A percentile compares a stretch with the other conserved stretches of the same genome.
Conservation (phyloP, 2,888 invertebrate genomes). For the Spodoptera exigua region DNA sequence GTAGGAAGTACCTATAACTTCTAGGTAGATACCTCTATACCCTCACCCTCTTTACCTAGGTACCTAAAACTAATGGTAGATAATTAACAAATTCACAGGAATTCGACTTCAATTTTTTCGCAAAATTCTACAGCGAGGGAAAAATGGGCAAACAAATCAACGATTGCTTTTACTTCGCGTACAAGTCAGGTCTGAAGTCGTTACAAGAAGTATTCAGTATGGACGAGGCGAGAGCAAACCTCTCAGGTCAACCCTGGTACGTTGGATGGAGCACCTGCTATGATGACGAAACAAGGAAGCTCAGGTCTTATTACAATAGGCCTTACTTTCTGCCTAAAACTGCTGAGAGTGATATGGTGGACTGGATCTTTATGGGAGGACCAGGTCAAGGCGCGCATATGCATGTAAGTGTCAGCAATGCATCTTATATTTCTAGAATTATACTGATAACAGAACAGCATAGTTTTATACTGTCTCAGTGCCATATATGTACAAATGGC, state of each 20-base stretch:
- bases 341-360: slow-evolving; percentile 96
- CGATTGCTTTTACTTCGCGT: slow-evolving; percentile 98
- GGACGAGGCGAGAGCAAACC: slow-evolving; percentile 91
- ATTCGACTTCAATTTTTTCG: slow-evolving; percentile 96
- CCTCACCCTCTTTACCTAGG: too few species aligned
- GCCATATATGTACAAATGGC: too few species aligned
- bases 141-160: slow-evolving; percentile 87
- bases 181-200: slow-evolving; percentile 95
- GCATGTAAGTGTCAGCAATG: slow-evolving; percentile 93
- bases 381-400: slow-evolving; percentile 98
- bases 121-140: slow-evolving; percentile 91
- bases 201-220: slow-evolving; percentile 95
- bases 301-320: slow-evolving; percentile 93
- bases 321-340: slow-evolving; percentile 97
- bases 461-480: too few species aligned
- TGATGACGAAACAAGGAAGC: slow-evolving; percentile 92
- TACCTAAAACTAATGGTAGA: too few species aligned
- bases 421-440: too few species aligned
- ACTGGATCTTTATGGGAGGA: slow-evolving; percentile 99
- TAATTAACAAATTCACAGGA: slow-evolving; percentile 72
- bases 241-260: slow-evolving; percentile 92
- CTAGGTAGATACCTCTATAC: too few species aligned
- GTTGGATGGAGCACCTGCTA: slow-evolving; percentile 98
- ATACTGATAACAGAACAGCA: too few species aligned
- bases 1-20: too few species aligned